phyloP scores from a whole-genome alignment of 2,113 vertebrate genomes.

The Corythoichthys intestinalis region DNA sequence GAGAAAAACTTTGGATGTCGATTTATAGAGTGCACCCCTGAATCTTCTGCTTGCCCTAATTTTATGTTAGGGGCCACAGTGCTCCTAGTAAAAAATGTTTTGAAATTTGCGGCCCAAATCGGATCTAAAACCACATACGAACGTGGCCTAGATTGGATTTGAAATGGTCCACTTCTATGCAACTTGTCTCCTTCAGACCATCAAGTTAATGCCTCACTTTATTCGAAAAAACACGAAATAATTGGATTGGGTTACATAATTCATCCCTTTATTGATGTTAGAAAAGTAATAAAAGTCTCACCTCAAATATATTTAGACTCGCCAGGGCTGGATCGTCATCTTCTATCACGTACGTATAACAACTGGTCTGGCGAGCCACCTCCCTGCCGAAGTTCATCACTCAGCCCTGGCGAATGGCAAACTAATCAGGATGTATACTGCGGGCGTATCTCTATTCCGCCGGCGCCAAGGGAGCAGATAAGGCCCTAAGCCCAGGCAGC shows the following conservation, averaged over 20 bases:
- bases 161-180: too few relatives aligned
- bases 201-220: too few relatives aligned
- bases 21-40: too few relatives aligned
- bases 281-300: constrained; percentile 22
- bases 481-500: constrained; percentile 23
- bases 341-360: constrained; percentile 69
- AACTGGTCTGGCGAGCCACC: constrained; percentile 52
- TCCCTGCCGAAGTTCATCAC: constrained; percentile 63
- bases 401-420: constrained; percentile 16
- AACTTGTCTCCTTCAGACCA: too few relatives aligned
- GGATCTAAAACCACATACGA: too few relatives aligned
- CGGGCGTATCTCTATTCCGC: not conserved
- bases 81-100: too few relatives aligned
- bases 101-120: too few relatives aligned
- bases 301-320: constrained; percentile 61
- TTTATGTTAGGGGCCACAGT: too few relatives aligned
- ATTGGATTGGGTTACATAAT: not conserved
- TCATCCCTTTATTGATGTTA: not conserved
- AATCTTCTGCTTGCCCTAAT: too few relatives aligned
- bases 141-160: too few relatives aligned
- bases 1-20: too few relatives aligned
- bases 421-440: not conserved
- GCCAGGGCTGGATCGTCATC: constrained; percentile 54
- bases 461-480: constrained; percentile 19
- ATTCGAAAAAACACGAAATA: too few relatives aligned